Evolutionary conservation across 1,140 invertebrate species (phyloP), one percentile per base, ranked within the genome.

Genomic region (Brachionus rotundiformis): DNA sequence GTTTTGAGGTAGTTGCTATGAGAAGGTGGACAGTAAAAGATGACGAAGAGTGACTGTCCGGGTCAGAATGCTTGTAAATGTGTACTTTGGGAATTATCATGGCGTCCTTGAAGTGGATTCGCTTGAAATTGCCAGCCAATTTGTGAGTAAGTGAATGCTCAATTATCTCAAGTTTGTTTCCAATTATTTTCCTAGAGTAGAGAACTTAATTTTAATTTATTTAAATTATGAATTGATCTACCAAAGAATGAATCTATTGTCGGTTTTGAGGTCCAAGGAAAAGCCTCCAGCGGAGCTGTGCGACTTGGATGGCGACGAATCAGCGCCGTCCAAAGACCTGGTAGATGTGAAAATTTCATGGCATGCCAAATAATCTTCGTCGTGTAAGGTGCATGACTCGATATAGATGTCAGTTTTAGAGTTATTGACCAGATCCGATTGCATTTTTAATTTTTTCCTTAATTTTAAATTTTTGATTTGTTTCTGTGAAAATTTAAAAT

Each of bases 61-160:
- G 19, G 16, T 68, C 63, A 13, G 31, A 41, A 27, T 79, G 76
- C 31, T 79, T 79, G 29, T 79, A 36, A 10, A 79, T 7, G 27
- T 59, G 76, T 5, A 79, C 27, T 33, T 63, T 79, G 1, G 47
- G 76, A 33, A 79, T 41, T n/a, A 79, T 54, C 31, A 41, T 79
- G 11, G 47, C 44, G 23, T 79, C 76, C 31, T 54, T 79, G n/a
- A 79, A 79, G 25, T 79, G 76, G n/a, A 79, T 79, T 1, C 76
- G 19, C 27, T 79, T 79, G 23, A 63, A 54, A 31, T 61, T 79
- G 0, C 76, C 76, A 13, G 29, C 54, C 33, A 79, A 63, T 59
- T 79, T 79, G 19, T 59, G 31, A 8, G 31, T 31, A n/a, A 79
- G 59, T 39, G 76, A 79, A 54, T 79, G 44, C 27, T 79, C 76